These are phyloP conservation scores for Peromyscus leucopus DNA, from an alignment of 2,113 vertebrate genomes.

Conservation along the genomic window DNA sequence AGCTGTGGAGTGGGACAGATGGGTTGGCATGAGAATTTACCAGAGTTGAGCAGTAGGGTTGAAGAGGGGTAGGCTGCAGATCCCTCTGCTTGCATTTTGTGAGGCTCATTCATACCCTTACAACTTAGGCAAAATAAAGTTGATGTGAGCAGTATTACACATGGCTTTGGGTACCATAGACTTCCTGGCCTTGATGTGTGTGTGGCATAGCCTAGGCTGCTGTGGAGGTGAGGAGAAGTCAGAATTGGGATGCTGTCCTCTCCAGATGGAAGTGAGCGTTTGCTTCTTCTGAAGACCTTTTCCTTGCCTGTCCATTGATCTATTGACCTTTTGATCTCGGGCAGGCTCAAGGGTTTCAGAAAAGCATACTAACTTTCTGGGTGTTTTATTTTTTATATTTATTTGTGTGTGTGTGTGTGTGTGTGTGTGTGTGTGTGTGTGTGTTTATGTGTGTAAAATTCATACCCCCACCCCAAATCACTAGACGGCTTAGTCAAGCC, in stretches of 20 bases:
- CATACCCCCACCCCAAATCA: background rate
- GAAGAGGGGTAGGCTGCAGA: background rate
- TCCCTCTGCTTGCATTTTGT: background rate
- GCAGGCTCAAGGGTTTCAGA: background rate
- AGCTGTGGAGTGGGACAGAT: background rate
- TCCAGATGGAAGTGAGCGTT: background rate
- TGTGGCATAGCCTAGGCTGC: rapidly evolving
- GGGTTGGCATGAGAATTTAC: background rate
- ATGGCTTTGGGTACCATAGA: background rate
- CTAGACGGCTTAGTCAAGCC: background rate
- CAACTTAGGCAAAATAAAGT: background rate
- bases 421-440: background rate
- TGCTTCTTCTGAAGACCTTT: background rate
- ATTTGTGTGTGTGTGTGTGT: background rate
- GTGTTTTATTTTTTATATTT: background rate
- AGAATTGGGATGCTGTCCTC: background rate
- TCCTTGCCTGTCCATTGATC: background rate
- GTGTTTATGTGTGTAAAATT: background rate
- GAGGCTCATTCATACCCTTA: background rate
- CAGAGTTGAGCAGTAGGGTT: background rate
- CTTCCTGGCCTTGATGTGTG: background rate
- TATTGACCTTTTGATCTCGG: background rate
- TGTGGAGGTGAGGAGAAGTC: background rate
- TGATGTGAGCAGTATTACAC: background rate
- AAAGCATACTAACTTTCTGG: background rate